Conservation (phyloP, 1,140 invertebrate genomes). For the Drosophila sulfurigaster region DNA sequence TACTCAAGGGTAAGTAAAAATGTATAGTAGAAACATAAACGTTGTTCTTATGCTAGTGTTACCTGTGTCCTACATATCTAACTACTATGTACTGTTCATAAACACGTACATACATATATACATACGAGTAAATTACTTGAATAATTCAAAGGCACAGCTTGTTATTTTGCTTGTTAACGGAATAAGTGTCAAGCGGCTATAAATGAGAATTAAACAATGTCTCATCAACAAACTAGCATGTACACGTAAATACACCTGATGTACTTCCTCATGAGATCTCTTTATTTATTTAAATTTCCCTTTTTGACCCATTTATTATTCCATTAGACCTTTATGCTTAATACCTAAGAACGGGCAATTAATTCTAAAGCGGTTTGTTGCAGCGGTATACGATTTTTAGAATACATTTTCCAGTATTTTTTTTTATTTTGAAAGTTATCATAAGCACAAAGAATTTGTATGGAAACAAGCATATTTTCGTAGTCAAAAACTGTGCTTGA, state of each 20-base stretch:
- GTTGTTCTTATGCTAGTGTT: no score
- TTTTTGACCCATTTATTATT: background rate
- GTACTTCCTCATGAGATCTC: background rate
- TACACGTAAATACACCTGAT: slow-evolving; percentile 1
- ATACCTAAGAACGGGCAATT: background rate
- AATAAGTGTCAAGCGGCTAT: slow-evolving; percentile 38
- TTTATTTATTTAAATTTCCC: slow-evolving; percentile 9
- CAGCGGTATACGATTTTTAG: no score
- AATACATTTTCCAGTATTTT: no score
- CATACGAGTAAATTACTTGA: background rate
- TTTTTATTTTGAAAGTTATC: no score
- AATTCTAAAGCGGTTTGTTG: no score
- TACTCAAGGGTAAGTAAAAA: slow-evolving; percentile 85
- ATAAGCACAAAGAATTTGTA: no score
- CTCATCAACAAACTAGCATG: slow-evolving; percentile 17
- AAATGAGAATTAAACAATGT: slow-evolving; percentile 82
- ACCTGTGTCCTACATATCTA: no score
- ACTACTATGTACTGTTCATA: background rate
- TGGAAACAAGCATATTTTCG: no score
- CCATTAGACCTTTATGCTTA: background rate
- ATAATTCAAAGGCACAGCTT: background rate
- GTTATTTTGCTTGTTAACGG: slow-evolving; percentile 30
- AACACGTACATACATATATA: background rate
- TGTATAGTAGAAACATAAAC: no score
- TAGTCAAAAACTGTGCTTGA: no score